Evolutionary conservation across 2,113 vertebrate genomes (phyloP), one percentile per base, ranked within the genome.

Genomic region (Lutjanus erythropterus): DNA sequence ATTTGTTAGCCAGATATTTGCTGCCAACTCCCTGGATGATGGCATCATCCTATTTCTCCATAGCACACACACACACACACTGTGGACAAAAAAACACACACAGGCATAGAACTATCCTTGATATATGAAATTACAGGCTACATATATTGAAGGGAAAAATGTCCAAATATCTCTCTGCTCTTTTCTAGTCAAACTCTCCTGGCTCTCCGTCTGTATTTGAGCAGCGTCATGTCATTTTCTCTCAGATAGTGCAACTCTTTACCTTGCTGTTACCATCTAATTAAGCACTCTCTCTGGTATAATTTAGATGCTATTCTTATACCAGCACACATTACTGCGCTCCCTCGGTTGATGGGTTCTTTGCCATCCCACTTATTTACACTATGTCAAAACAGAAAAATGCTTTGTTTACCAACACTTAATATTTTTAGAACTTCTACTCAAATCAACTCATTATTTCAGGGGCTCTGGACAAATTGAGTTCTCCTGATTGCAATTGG

Each of bases 401-500:
- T 37, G 86, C 84, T 91, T 74, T 83, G 78, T 95, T 94, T 94
- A 90, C 86, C 70, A 83, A 76, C 31, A 27, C 79, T 81, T 86
- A 71, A 79, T 94, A 87, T 95, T 95, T 93, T 90, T 89, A 89
- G 85, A 92, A 89, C 82, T 72, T 92, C 61, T 84, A 60, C 87
- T 92, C 82, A 75, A 90, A 88, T 94, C 80, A 61, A 84, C 71
- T 86, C 86, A 88, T 95, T 88, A 84, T 89, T 94, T 91, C 83
- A 67, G 79, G 41, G 75, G 76, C 39, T 83, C 81, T 42, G 79
- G 92, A 86, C 92, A 93, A 95, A 96, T 93, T 94, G 81, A 93
- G 93, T 95, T 95, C 84, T 70, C 91, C 95, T 94, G 91, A 96
- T 95, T 88, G 75, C 76, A 91, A 96, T 95, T 94, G 75, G 94